phyloP scores from a whole-genome alignment of 2,797 vertebrate species.

The Sciaenops ocellatus region DNA sequence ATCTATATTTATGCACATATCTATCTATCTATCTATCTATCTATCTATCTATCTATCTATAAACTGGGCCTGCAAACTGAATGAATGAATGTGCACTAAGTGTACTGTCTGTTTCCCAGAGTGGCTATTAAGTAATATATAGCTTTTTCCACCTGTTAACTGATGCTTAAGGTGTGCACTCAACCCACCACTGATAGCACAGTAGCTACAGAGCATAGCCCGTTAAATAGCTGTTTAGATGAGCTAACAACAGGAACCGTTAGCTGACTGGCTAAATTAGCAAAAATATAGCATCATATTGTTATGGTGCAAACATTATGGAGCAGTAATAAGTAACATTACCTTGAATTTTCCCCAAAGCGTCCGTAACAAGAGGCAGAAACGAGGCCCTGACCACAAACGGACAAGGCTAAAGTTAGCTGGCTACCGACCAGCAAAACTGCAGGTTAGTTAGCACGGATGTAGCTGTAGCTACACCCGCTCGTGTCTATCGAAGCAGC shows the following conservation, averaged over 20 bases:
- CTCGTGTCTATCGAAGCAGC: not conserved
- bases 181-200: not conserved
- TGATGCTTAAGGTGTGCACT: not conserved
- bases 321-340: not conserved
- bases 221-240: not conserved
- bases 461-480: conserved; percentile 18
- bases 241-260: not conserved
- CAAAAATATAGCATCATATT: not conserved
- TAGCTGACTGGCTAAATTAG: not conserved
- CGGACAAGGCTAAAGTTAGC: conserved; percentile 67
- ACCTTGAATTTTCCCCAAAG: conserved; percentile 53
- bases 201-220: not conserved
- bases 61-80: not conserved
- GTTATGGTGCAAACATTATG: not conserved
- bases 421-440: conserved; percentile 48
- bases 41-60: too few species aligned
- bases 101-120: not conserved
- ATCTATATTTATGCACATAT: too few species aligned
- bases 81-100: not conserved
- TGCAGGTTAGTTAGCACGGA: conserved; percentile 36
- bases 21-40: too few species aligned
- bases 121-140: not conserved
- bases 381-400: conserved; percentile 33
- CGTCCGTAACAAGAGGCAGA: conserved; percentile 7
- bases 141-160: not conserved